phyloP scores from a whole-genome alignment of 2,888 invertebrate genomes.

The Ectropis crepuscularia region DNA sequence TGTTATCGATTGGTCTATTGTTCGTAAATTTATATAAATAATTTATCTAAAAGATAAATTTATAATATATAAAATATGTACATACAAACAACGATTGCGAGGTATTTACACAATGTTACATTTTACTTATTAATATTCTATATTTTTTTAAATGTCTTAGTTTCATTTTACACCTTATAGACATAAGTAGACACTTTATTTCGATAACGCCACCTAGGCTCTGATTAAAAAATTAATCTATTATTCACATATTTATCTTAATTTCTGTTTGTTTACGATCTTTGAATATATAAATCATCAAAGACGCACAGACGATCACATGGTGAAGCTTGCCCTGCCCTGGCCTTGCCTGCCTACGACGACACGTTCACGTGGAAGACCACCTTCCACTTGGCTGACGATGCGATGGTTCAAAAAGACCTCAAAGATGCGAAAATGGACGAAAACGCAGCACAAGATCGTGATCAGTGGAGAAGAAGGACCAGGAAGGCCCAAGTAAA shows the following conservation, averaged over 20 bases:
- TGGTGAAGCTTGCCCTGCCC: too few species aligned
- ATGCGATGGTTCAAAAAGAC: too few species aligned
- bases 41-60: background rate
- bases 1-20: background rate
- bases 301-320: too few species aligned
- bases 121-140: slow-evolving; percentile 31
- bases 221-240: background rate
- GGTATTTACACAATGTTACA: slow-evolving; percentile 15
- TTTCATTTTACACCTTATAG: background rate
- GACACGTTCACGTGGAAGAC: too few species aligned
- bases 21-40: background rate
- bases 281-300: too few species aligned
- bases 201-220: background rate
- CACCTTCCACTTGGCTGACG: too few species aligned
- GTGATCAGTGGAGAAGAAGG: too few species aligned
- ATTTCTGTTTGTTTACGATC: too few species aligned
- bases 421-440: too few species aligned
- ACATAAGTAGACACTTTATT: background rate
- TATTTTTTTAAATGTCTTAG: background rate
- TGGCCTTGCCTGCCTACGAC: too few species aligned
- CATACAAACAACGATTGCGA: slow-evolving; percentile 3
- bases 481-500: too few species aligned
- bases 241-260: background rate
- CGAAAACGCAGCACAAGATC: too few species aligned
- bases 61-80: background rate